These are phyloP conservation scores for Oreochromis grahami DNA, from an alignment of 2,797 vertebrate species.

Conservation along the genomic window DNA sequence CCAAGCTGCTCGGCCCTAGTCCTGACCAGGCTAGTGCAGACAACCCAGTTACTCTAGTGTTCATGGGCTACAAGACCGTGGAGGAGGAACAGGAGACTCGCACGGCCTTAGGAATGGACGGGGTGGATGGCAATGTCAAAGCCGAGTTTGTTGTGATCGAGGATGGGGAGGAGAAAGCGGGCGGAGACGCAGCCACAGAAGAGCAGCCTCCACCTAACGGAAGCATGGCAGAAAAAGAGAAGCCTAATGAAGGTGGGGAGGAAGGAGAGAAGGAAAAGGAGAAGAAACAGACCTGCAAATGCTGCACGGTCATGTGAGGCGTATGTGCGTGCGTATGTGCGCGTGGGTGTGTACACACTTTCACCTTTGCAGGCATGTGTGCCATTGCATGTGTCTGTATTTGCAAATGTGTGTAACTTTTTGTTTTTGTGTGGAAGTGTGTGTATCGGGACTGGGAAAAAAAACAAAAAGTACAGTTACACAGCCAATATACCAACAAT, in stretches of 20 bases:
- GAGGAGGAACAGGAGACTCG: constrained; percentile 85
- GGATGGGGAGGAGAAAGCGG: constrained; percentile 80
- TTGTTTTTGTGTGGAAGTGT: constrained; percentile 22
- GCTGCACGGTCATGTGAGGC: constrained; percentile 93
- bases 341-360: constrained; percentile 11
- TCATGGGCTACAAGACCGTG: constrained; percentile 96
- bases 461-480: constrained; percentile 42
- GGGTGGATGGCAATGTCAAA: constrained; percentile 83
- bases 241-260: constrained; percentile 71
- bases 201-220: constrained; percentile 84
- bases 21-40: constrained; percentile 82
- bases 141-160: constrained; percentile 94
- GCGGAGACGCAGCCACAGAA: constrained; percentile 66
- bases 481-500: constrained; percentile 60
- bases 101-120: constrained; percentile 84
- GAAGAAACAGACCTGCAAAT: constrained; percentile 94
- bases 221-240: constrained; percentile 79
- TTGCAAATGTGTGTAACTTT: constrained; percentile 35
- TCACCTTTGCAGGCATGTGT: constrained; percentile 29
- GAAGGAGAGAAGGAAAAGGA: constrained; percentile 79
- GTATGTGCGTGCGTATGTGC: not conserved
- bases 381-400: constrained; percentile 45
- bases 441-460: constrained; percentile 42
- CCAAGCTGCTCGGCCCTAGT: constrained; percentile 79
- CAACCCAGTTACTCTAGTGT: constrained; percentile 94